Evolutionary conservation across 2,888 invertebrate species (phyloP).

Genomic region (Agrotis clavis): DNA sequence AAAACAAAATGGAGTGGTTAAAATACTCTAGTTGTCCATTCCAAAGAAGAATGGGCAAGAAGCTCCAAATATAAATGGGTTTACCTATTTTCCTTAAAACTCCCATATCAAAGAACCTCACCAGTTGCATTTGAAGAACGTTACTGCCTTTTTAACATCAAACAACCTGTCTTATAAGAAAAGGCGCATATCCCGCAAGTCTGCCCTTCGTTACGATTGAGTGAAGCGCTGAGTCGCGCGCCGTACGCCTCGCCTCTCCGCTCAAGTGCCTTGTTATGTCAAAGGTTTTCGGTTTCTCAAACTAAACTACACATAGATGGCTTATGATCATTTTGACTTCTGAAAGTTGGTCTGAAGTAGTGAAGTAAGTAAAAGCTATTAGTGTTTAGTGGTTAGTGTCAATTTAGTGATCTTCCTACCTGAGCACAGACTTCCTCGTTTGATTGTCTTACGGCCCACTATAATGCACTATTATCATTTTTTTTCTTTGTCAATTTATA

Average conservation of each 20-base stretch:
- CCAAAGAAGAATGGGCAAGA: too few relatives aligned
- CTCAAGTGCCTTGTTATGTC: slow-evolving; percentile 46
- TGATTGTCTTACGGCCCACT: too few relatives aligned
- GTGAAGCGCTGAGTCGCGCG: slow-evolving; percentile 23
- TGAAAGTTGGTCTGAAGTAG: neutral
- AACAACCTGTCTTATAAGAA: slow-evolving; percentile 14
- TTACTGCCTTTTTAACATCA: slow-evolving; percentile 4
- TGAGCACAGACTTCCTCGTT: too few relatives aligned
- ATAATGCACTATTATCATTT: too few relatives aligned
- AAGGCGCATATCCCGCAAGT: slow-evolving; percentile 15
- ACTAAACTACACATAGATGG: slow-evolving; percentile 22
- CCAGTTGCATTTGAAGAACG: slow-evolving; percentile 1
- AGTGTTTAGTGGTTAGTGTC: too few relatives aligned
- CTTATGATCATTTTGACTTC: slow-evolving; percentile 16
- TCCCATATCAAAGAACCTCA: neutral
- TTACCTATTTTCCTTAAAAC: too few relatives aligned
- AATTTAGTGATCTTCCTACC: neutral
- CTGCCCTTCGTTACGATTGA: slow-evolving; percentile 40
- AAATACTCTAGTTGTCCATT: too few relatives aligned
- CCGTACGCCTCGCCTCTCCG: slow-evolving; percentile 14
- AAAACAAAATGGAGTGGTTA: too few relatives aligned
- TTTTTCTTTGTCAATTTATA: too few relatives aligned
- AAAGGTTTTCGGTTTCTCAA: slow-evolving; percentile 41
- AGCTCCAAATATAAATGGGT: neutral
- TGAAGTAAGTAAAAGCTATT: too few relatives aligned